Conservation (phyloP, 2,888 invertebrate genomes). For the Noctua fimbriata region DNA sequence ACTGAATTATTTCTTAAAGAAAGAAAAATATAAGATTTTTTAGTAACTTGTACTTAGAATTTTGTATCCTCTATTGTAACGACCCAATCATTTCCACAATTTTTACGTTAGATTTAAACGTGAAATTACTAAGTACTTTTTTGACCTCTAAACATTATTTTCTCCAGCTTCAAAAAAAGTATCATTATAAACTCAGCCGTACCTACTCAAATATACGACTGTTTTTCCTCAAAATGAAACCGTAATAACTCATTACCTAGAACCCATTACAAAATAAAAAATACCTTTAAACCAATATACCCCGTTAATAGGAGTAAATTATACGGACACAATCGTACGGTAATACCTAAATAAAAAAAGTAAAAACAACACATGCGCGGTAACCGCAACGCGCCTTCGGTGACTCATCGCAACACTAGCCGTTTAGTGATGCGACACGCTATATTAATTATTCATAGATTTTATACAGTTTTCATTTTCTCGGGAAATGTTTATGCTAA, state of each 20-base stretch:
- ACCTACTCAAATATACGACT: no score
- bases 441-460: constrained; percentile 62
- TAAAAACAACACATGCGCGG: constrained; percentile 68
- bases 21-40: no score
- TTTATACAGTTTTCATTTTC: background rate
- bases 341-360: constrained; percentile 61
- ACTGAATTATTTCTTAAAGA: no score
- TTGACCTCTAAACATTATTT: background rate
- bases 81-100: background rate
- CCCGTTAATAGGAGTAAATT: constrained; percentile 62
- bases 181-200: background rate
- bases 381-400: constrained; percentile 68
- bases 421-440: constrained; percentile 66
- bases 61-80: background rate
- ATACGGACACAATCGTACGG: constrained; percentile 59
- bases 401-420: constrained; percentile 76
- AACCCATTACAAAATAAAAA: constrained; percentile 46
- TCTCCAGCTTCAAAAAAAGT: background rate
- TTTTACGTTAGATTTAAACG: background rate
- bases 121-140: background rate
- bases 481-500: background rate
- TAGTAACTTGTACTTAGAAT: no score
- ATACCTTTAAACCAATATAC: constrained; percentile 50
- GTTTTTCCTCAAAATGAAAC: background rate
- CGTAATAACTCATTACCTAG: background rate